Evolutionary conservation across 2,888 invertebrate species (phyloP).

Genomic region (Xylota sylvarum): DNA sequence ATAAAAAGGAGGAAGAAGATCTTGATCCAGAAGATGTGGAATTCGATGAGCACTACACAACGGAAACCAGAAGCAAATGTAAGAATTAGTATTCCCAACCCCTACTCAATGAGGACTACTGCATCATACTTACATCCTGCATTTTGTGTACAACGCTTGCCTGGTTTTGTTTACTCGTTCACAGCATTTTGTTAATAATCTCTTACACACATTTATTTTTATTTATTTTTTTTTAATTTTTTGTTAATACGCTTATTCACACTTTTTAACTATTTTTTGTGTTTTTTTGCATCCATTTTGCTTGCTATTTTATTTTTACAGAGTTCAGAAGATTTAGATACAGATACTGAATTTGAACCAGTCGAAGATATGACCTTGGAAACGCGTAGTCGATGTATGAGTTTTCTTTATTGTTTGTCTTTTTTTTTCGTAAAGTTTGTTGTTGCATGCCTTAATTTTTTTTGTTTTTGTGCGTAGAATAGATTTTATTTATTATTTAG

Average conservation of each 20-base stretch:
- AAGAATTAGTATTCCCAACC: constrained; percentile 84
- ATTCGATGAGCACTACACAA: constrained; percentile 93
- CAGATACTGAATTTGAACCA: constrained; percentile 89
- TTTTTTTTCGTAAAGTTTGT: constrained; percentile 54
- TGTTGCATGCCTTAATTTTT: constrained; percentile 56
- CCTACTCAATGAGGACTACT: constrained; percentile 29
- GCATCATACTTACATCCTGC: constrained; percentile 58
- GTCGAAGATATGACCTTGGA: constrained; percentile 89
- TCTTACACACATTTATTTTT: constrained; percentile 68
- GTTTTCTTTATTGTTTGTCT: constrained; percentile 76
- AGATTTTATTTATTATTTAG: constrained; percentile 32
- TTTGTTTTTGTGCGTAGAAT: constrained; percentile 7
- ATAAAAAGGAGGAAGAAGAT: constrained; percentile 91
- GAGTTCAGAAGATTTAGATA: constrained; percentile 89
- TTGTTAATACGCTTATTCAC: constrained; percentile 65
- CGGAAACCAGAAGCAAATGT: constrained; percentile 97
- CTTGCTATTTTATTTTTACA: constrained; percentile 81
- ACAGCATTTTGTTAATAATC: constrained; percentile 68
- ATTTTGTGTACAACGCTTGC: constrained; percentile 66
- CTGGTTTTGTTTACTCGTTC: constrained; percentile 56
- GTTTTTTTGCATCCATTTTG: constrained; percentile 78
- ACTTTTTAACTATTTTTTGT: constrained; percentile 69
- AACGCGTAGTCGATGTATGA: constrained; percentile 88
- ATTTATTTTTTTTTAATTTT: constrained; percentile 68
- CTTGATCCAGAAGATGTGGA: constrained; percentile 95